Conservation (phyloP, 2,888 invertebrate species). For the Germaria angustata region DNA sequence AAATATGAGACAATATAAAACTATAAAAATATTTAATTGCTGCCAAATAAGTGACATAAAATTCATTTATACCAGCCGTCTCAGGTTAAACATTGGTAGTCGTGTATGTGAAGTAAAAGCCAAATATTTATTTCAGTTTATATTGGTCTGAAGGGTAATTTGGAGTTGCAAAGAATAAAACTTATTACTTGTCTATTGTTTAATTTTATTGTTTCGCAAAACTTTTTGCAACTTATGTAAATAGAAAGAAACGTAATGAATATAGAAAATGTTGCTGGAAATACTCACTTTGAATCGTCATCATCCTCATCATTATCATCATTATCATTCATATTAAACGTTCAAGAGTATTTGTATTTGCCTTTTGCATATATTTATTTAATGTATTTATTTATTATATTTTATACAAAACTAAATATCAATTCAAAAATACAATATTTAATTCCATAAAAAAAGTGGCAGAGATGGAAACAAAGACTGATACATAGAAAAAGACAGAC, state of each 20-base stretch:
- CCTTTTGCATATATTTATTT: constrained; percentile 40
- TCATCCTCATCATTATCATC: not conserved
- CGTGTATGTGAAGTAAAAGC: constrained; percentile 10
- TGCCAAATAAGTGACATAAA: not conserved
- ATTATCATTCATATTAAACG: not conserved
- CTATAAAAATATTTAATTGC: constrained; percentile 10
- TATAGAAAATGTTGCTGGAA: not conserved
- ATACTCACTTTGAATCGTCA: not conserved
- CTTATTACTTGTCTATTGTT: constrained; percentile 6
- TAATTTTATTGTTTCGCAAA: constrained; percentile 9
- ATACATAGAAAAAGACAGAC: not conserved
- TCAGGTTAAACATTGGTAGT: not conserved
- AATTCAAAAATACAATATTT: constrained; percentile 33
- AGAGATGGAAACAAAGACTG: not conserved
- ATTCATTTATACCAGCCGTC: not conserved
- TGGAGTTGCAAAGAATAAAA: not conserved
- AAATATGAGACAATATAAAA: too few relatives aligned
- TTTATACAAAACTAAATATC: constrained; percentile 56
- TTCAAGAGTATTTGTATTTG: constrained; percentile 28
- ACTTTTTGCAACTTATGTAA: not conserved
- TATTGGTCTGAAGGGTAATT: constrained; percentile 7
- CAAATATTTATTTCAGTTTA: constrained; percentile 37
- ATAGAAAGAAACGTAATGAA: not conserved
- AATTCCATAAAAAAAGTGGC: not conserved
- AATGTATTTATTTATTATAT: constrained; percentile 50